Conservation (phyloP, 2,888 invertebrate genomes). For the Habrosyne pyritoides region DNA sequence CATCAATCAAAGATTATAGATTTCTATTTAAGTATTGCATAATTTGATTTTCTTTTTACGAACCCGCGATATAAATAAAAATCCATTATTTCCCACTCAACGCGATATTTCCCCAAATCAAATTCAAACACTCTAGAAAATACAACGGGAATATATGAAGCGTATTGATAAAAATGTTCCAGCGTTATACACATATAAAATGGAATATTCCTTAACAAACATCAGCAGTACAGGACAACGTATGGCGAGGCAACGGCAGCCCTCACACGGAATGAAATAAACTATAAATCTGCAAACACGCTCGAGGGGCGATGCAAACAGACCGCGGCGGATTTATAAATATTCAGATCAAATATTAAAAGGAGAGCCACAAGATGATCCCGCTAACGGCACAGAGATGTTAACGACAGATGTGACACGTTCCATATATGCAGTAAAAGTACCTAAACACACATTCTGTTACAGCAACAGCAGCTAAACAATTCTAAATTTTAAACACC, state of each 20-base stretch:
- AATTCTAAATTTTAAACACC: too few relatives aligned
- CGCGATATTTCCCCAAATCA: neutral
- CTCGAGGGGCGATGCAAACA: constrained; percentile 45
- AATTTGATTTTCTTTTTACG: neutral
- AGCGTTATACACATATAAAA: neutral
- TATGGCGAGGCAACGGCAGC: constrained; percentile 1
- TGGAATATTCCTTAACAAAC: constrained; percentile 6
- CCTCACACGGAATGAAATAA: constrained; percentile 51
- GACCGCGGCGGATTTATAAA: constrained; percentile 64
- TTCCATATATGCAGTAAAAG: constrained; percentile 4
- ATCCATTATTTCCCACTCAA: neutral
- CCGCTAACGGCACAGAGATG: constrained; percentile 37
- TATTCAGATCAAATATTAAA: constrained; percentile 78
- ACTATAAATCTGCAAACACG: constrained; percentile 64
- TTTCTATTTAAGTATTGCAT: neutral
- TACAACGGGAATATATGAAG: neutral
- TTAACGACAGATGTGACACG: constrained; percentile 6
- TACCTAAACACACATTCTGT: too few relatives aligned
- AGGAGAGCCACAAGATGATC: constrained; percentile 68
- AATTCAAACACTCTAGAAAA: constrained; percentile 4
- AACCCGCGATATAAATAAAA: neutral
- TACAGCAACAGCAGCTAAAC: too few relatives aligned
- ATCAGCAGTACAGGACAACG: neutral
- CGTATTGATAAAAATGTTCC: neutral
- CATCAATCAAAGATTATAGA: neutral